Conservation (phyloP, 2,888 invertebrate genomes). For the Thecocarcelia acutangulata region DNA sequence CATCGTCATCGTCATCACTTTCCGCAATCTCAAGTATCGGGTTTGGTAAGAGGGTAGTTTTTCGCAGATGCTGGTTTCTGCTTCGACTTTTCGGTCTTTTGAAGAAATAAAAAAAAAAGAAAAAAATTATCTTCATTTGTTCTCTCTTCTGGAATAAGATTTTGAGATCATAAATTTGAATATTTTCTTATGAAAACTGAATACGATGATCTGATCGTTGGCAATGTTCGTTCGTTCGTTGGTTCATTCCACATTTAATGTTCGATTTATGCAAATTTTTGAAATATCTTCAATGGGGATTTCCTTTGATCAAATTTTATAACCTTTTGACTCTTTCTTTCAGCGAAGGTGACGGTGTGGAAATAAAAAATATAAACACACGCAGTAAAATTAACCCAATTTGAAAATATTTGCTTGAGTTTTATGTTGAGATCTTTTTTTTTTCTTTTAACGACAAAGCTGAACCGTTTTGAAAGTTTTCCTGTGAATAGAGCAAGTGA, state of each 20-base stretch:
- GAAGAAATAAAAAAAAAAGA: background rate
- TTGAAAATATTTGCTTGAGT: background rate
- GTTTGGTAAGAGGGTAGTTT: slow-evolving; percentile 56
- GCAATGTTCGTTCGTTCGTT: too few relatives aligned
- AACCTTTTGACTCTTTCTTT: slow-evolving; percentile 55
- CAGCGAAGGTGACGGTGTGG: slow-evolving; percentile 45
- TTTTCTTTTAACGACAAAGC: too few relatives aligned
- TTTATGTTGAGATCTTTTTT: too few relatives aligned
- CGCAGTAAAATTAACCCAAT: background rate
- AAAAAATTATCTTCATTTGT: slow-evolving; percentile 11
- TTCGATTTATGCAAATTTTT: slow-evolving; percentile 58
- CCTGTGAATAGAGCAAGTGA: too few relatives aligned
- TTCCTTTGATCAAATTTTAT: slow-evolving; percentile 51
- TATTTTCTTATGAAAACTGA: slow-evolving; percentile 40
- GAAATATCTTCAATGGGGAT: slow-evolving; percentile 19
- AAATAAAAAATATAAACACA: slow-evolving; percentile 25
- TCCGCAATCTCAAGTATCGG: background rate
- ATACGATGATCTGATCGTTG: too few relatives aligned
- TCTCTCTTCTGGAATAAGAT: slow-evolving; percentile 43
- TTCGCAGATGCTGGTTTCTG: slow-evolving; percentile 50
- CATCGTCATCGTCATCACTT: slow-evolving; percentile 3
- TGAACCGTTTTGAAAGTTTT: too few relatives aligned
- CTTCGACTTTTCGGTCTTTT: background rate
- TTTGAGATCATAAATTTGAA: slow-evolving; percentile 51
- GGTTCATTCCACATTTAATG: slow-evolving; percentile 25